Evolutionary conservation across 2,113 vertebrate species (phyloP).

Genomic region (Eleginops maclovinus): DNA sequence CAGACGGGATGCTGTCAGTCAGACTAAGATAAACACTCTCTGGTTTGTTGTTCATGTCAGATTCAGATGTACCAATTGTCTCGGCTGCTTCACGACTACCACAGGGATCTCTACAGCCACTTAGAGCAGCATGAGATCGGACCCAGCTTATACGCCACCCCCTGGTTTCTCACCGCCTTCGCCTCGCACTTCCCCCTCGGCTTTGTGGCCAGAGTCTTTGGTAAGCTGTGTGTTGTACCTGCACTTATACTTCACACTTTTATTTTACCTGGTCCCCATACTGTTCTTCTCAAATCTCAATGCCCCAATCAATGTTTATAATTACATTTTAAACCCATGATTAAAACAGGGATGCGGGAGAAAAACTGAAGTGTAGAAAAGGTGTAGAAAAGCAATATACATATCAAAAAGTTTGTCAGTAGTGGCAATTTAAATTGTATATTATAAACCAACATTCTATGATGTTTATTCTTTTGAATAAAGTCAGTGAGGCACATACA

Average conservation of each 20-base stretch:
- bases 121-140: conserved; percentile 97
- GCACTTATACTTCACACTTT: not conserved
- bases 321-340: conserved; percentile 3
- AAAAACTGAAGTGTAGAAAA: not conserved
- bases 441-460: not conserved
- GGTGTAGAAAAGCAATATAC: not conserved
- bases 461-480: not conserved
- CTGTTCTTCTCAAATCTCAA: not conserved
- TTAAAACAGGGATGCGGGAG: not conserved
- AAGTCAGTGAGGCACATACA: not conserved
- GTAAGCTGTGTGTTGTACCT: conserved; percentile 70
- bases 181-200: conserved; percentile 97
- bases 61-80: conserved; percentile 99
- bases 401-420: not conserved
- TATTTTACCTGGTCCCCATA: not conserved
- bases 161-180: conserved; percentile 96
- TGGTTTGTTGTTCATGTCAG: conserved; percentile 74
- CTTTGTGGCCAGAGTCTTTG: conserved; percentile 97
- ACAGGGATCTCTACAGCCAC: conserved; percentile 93
- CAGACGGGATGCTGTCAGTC: too few species aligned
- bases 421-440: not conserved
- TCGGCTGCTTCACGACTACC: conserved; percentile 96
- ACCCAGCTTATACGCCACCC: conserved; percentile 96
- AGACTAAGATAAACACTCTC: too few species aligned
- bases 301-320: not conserved